phyloP scores from a whole-genome alignment of 2,888 invertebrate genomes.

The Spodoptera exigua region DNA sequence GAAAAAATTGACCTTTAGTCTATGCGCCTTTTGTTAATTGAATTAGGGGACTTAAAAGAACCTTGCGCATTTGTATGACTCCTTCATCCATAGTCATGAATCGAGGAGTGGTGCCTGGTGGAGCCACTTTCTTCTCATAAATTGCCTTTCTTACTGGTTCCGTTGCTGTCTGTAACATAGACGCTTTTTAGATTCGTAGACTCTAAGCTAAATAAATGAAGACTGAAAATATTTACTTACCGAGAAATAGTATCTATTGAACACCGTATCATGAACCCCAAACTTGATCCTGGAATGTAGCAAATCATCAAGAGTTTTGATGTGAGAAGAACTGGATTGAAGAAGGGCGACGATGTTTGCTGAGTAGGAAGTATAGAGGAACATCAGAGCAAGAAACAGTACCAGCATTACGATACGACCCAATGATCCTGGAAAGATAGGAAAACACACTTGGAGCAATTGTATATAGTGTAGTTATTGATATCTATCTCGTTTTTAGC shows the following conservation, averaged over 20 bases:
- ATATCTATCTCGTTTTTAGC: no score
- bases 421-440: constrained; percentile 75
- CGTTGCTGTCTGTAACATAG: constrained; percentile 88
- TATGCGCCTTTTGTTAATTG: no score
- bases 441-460: neutral
- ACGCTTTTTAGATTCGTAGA: no score
- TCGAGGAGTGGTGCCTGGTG: constrained; percentile 88
- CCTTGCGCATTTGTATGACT: constrained; percentile 88
- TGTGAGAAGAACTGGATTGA: constrained; percentile 92
- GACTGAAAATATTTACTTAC: constrained; percentile 74
- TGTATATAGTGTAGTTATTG: no score
- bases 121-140: constrained; percentile 90
- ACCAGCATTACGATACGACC: constrained; percentile 91
- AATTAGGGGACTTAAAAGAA: constrained; percentile 33
- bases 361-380: constrained; percentile 93
- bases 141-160: constrained; percentile 91
- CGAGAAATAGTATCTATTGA: constrained; percentile 91
- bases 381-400: constrained; percentile 91
- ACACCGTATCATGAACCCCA: constrained; percentile 92
- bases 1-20: constrained; percentile 15
- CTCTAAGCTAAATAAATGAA: neutral
- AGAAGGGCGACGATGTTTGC: constrained; percentile 93
- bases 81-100: constrained; percentile 91
- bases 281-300: constrained; percentile 91
- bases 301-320: constrained; percentile 90